Conservation (phyloP, 2,888 invertebrate genomes). For the Lamellibrachia columna region DNA sequence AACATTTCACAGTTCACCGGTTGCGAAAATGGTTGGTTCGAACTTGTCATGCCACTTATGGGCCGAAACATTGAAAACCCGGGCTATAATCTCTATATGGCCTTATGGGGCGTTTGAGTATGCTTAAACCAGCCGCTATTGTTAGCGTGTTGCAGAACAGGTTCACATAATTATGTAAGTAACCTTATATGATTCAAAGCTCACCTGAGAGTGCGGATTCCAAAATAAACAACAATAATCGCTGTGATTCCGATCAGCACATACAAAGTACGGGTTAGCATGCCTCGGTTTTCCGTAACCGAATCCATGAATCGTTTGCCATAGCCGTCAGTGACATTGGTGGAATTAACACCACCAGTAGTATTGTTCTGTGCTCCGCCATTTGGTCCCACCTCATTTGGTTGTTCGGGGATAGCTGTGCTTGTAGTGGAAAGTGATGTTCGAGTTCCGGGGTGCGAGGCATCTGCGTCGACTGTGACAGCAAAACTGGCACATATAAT, state of each 20-base stretch:
- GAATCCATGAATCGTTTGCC: background rate
- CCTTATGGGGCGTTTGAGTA: no score
- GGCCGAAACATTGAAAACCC: no score
- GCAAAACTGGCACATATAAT: background rate
- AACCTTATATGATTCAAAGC: background rate
- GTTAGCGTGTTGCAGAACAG: no score
- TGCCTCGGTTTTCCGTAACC: background rate
- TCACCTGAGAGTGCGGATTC: background rate
- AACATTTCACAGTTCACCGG: no score
- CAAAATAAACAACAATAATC: conserved; percentile 6
- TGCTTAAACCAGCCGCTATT: no score
- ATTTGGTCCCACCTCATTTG: background rate
- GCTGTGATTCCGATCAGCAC: background rate
- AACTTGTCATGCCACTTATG: no score
- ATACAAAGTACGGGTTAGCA: background rate
- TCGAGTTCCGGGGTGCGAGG: background rate
- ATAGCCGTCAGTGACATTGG: background rate
- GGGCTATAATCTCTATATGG: no score
- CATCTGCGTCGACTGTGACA: background rate
- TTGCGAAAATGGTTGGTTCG: no score
- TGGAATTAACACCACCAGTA: background rate
- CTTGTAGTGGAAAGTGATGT: background rate
- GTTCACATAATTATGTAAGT: no score
- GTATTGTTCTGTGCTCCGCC: background rate
- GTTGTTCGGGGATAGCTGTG: background rate